phyloP scores from a whole-genome alignment of 23 tunicate species.

The Halocynthia aurantium region DNA sequence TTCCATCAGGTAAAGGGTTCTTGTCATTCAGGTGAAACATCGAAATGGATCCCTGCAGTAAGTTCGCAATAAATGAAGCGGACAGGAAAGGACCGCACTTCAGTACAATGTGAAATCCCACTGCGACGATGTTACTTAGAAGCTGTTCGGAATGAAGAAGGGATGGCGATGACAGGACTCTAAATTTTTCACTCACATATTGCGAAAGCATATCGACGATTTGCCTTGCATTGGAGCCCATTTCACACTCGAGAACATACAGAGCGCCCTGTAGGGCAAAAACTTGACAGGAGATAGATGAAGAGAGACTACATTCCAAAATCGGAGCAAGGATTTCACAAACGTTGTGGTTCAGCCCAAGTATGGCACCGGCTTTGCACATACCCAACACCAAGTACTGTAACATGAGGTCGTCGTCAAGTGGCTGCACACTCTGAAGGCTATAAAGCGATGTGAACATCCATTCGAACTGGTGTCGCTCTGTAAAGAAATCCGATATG shows the following conservation, averaged over 20 bases:
- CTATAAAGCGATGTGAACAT: slow-evolving; percentile 32
- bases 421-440: slow-evolving; percentile 40
- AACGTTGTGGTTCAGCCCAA: slow-evolving; percentile 48
- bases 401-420: slow-evolving; percentile 71
- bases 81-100: slow-evolving; percentile 36
- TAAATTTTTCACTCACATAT: slow-evolving; percentile 30
- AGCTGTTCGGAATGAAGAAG: slow-evolving; percentile 14
- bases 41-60: slow-evolving; percentile 22
- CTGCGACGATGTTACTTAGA: slow-evolving; percentile 21
- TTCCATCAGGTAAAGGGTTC: slow-evolving; percentile 25
- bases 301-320: slow-evolving; percentile 31
- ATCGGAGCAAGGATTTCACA: slow-evolving; percentile 12
- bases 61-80: slow-evolving; percentile 37
- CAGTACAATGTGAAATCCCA: slow-evolving; percentile 39
- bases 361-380: slow-evolving; percentile 70
- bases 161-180: slow-evolving; percentile 26
- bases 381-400: slow-evolving; percentile 54
- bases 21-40: slow-evolving; percentile 1
- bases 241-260: slow-evolving; percentile 53
- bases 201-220: slow-evolving; percentile 35
- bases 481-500: slow-evolving; percentile 76
- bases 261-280: slow-evolving; percentile 62
- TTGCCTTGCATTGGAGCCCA: slow-evolving; percentile 15
- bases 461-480: slow-evolving; percentile 90
- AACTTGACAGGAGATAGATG: slow-evolving; percentile 48